Conservation (phyloP, 2,797 vertebrate species). For the Hemibagrus guttatus region DNA sequence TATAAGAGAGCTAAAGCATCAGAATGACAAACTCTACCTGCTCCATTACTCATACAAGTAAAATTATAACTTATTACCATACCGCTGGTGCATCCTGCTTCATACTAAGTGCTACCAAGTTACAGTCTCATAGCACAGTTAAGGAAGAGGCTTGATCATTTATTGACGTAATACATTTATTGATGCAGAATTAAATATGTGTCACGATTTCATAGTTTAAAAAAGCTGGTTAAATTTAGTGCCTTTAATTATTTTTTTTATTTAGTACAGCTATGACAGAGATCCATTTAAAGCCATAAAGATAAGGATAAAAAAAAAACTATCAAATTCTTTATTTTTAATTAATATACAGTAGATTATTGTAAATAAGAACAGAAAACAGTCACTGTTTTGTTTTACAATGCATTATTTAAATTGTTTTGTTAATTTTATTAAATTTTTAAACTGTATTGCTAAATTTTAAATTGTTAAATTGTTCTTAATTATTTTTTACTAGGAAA, state of each 20-base stretch:
- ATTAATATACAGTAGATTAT: background rate
- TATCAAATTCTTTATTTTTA: background rate
- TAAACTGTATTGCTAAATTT: too few relatives aligned
- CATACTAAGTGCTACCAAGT: background rate
- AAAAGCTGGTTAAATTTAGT: background rate
- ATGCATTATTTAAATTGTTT: background rate
- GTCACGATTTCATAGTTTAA: background rate
- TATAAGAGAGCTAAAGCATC: background rate
- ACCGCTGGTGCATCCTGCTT: background rate
- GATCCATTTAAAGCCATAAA: background rate
- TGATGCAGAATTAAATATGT: background rate
- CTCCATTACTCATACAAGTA: background rate
- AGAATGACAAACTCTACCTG: background rate
- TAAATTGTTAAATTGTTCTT: too few relatives aligned
- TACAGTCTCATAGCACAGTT: background rate
- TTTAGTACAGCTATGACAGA: too few relatives aligned
- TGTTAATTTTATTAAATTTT: too few relatives aligned
- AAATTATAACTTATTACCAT: background rate
- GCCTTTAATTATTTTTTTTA: background rate
- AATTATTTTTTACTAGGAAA: too few relatives aligned
- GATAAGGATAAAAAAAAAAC: too few relatives aligned
- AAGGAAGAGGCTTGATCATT: background rate
- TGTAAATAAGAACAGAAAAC: background rate
- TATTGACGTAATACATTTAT: background rate
- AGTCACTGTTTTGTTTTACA: background rate